A percentile compares a stretch with the other conserved stretches of the same genome.
Evolutionary conservation across 2,888 invertebrate species (phyloP).

Genomic region (Pinctada fucata): DNA sequence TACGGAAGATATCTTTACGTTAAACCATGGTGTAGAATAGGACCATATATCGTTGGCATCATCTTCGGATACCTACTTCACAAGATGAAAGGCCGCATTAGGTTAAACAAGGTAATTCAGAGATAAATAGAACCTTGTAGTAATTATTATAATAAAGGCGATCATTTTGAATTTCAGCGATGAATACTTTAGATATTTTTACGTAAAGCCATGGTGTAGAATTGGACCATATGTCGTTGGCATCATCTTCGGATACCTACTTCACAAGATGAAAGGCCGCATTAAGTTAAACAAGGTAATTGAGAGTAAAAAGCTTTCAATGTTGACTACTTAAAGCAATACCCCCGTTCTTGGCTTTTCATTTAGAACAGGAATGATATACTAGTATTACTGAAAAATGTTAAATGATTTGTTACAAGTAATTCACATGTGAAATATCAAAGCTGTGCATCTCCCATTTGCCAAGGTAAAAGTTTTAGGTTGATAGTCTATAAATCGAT

Average conservation of each 20-base stretch:
- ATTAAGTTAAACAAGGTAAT: constrained; percentile 59
- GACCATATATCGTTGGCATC: constrained; percentile 77
- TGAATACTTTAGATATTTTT: constrained; percentile 46
- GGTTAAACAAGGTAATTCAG: neutral
- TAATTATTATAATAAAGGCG: too few relatives aligned
- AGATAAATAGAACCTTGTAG: too few relatives aligned
- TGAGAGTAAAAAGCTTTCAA: neutral
- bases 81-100: neutral
- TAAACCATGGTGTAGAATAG: constrained; percentile 77
- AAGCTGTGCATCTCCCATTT: too few relatives aligned
- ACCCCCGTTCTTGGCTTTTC: too few relatives aligned
- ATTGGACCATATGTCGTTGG: constrained; percentile 78
- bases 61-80: constrained; percentile 63
- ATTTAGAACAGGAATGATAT: too few relatives aligned
- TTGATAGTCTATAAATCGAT: too few relatives aligned
- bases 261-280: constrained; percentile 66
- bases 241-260: constrained; percentile 75
- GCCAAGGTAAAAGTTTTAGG: too few relatives aligned
- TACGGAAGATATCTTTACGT: constrained; percentile 65
- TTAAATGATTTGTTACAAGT: too few relatives aligned
- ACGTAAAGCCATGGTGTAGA: constrained; percentile 77
- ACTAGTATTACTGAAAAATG: too few relatives aligned
- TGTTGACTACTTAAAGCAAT: too few relatives aligned
- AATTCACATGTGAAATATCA: too few relatives aligned
- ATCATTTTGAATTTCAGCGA: neutral